Percentiles rank a stretch among this genome's conserved stretches.
Evolutionary conservation across 2,797 vertebrate species (phyloP).

Genomic region (Microchirus variegatus): DNA sequence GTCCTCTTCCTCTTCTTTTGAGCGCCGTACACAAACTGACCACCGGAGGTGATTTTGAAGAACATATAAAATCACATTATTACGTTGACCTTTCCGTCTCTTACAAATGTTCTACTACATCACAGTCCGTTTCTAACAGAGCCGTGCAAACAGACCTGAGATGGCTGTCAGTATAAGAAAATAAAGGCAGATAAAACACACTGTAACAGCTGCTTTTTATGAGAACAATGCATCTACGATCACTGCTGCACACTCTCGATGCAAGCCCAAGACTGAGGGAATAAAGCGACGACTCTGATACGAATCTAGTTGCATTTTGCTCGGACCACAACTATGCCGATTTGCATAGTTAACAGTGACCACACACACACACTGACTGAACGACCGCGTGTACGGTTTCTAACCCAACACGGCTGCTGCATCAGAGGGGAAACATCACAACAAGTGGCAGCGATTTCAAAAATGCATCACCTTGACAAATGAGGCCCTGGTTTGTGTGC

Average conservation of each 20-base stretch:
- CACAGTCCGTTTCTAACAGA: no score
- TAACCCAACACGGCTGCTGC: background rate
- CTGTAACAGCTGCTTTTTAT: no score
- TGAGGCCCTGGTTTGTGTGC: constrained; percentile 1
- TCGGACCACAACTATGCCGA: background rate
- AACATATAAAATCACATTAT: no score
- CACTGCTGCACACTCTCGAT: background rate
- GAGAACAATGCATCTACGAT: background rate
- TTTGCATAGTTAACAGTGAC: background rate
- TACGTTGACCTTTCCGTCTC: no score
- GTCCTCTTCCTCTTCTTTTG: no score
- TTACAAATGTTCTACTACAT: no score
- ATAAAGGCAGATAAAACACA: background rate
- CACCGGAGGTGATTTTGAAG: no score
- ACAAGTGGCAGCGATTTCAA: background rate
- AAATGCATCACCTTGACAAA: background rate
- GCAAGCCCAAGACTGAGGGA: background rate
- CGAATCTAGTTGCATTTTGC: background rate
- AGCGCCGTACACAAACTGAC: no score
- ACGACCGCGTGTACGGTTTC: background rate
- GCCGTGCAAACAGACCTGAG: no score
- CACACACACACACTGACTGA: background rate
- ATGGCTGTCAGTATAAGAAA: no score
- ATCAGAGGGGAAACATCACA: background rate
- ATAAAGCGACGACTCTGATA: background rate